Evolutionary conservation across 2,113 vertebrate species (phyloP).

Genomic region (Rhinichthys klamathensis): DNA sequence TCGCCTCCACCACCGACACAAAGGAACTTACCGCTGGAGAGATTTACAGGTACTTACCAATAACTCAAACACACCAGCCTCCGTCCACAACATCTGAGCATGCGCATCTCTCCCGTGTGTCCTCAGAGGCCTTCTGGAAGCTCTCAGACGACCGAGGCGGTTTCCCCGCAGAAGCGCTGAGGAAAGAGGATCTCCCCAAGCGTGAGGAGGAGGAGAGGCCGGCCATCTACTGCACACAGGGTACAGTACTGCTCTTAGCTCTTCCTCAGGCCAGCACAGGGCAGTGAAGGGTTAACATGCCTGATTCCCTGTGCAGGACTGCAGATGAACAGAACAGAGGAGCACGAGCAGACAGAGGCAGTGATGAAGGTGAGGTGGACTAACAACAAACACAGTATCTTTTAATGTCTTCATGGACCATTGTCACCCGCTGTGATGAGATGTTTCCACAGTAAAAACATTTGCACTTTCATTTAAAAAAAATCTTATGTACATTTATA

Average conservation of each 20-base stretch:
- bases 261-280: neutral
- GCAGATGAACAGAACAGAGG: conserved; percentile 59
- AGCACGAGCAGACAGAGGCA: conserved; percentile 71
- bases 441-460: no score
- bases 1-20: conserved; percentile 30
- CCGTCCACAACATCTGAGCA: fast-evolving
- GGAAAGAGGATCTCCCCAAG: conserved; percentile 28
- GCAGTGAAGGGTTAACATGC: neutral
- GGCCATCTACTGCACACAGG: conserved; percentile 17
- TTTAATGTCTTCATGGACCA: no score
- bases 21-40: conserved; percentile 40
- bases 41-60: conserved; percentile 50
- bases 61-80: neutral
- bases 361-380: conserved; percentile 62
- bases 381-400: no score
- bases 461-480: no score
- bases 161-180: neutral
- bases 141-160: conserved; percentile 26
- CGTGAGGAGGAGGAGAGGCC: conserved; percentile 19
- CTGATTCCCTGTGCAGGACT: conserved; percentile 58
- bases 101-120: neutral
- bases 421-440: no score
- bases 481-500: no score
- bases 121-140: conserved; percentile 55
- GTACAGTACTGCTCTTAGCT: neutral